Conservation (phyloP, 2,888 invertebrate genomes). For the Dynastes hyllus region DNA sequence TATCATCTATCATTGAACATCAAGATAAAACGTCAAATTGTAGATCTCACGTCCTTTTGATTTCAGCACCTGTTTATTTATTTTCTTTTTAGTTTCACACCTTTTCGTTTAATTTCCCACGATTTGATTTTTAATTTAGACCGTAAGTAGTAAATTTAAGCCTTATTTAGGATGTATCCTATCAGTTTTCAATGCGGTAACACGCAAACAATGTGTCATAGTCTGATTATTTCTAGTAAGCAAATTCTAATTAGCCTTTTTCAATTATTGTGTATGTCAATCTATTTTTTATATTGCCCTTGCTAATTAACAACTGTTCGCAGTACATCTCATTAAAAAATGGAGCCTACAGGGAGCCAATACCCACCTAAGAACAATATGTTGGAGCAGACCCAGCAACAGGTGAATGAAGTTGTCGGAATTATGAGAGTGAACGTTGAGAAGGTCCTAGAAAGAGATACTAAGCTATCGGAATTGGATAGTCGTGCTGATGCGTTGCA, state of each 20-base stretch:
- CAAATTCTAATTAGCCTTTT: neutral
- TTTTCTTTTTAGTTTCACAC: conserved; percentile 18
- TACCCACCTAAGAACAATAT: conserved; percentile 48
- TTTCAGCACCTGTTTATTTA: conserved; percentile 18
- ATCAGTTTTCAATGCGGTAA: neutral
- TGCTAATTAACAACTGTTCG: neutral
- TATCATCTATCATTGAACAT: neutral
- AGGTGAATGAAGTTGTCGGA: conserved; percentile 83
- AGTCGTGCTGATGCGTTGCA: conserved; percentile 96
- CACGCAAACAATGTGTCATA: conserved; percentile 29
- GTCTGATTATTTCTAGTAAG: conserved; percentile 17
- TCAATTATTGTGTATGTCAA: conserved; percentile 17
- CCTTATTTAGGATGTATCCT: neutral
- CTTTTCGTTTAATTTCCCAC: conserved; percentile 1
- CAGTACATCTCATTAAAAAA: conserved; percentile 12
- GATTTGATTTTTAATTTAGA: conserved; percentile 3
- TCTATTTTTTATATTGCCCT: neutral
- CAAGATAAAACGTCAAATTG: conserved; percentile 23
- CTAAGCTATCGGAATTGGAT: conserved; percentile 94
- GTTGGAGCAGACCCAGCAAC: conserved; percentile 69
- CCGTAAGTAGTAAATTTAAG: conserved; percentile 24
- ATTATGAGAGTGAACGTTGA: conserved; percentile 98
- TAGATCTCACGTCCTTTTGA: neutral
- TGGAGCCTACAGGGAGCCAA: conserved; percentile 45
- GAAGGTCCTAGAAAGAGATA: conserved; percentile 96